Evolutionary conservation across 2,797 vertebrate species (phyloP).

Genomic region (Zonotrichia albicollis): DNA sequence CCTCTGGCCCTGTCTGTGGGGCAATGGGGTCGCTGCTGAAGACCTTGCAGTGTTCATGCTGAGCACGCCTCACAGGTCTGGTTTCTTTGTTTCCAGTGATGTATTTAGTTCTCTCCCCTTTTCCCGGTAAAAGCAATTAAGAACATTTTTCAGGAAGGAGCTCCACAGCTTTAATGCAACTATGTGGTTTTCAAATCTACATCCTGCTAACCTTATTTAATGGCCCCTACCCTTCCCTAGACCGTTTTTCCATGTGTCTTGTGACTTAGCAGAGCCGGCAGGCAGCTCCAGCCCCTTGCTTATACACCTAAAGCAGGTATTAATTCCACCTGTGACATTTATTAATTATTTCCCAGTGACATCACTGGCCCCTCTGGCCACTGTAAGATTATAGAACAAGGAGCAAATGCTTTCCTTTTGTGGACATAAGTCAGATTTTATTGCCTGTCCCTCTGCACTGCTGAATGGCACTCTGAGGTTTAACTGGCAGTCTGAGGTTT

Average conservation of each 20-base stretch:
- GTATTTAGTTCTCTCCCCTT: background rate
- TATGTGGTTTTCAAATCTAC: background rate
- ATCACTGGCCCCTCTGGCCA: background rate
- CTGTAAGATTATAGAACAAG: background rate
- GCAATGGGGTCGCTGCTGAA: background rate
- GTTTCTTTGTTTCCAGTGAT: background rate
- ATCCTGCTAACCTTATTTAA: background rate
- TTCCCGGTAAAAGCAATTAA: background rate
- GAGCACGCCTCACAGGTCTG: accelerated
- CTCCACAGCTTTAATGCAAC: background rate
- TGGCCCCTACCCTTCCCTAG: background rate
- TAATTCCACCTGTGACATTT: background rate
- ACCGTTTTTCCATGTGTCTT: background rate
- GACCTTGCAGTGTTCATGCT: background rate
- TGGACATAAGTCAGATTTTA: background rate
- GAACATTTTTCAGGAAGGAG: background rate
- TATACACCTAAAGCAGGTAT: background rate
- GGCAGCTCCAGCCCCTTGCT: background rate
- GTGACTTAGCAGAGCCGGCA: background rate
- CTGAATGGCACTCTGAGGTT: background rate
- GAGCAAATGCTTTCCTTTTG: background rate
- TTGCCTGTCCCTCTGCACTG: background rate
- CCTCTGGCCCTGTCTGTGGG: background rate
- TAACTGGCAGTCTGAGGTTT: background rate
- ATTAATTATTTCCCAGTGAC: background rate